Evolutionary conservation across 2,797 vertebrate genomes (phyloP).

Genomic region (Echeneis naucrates): DNA sequence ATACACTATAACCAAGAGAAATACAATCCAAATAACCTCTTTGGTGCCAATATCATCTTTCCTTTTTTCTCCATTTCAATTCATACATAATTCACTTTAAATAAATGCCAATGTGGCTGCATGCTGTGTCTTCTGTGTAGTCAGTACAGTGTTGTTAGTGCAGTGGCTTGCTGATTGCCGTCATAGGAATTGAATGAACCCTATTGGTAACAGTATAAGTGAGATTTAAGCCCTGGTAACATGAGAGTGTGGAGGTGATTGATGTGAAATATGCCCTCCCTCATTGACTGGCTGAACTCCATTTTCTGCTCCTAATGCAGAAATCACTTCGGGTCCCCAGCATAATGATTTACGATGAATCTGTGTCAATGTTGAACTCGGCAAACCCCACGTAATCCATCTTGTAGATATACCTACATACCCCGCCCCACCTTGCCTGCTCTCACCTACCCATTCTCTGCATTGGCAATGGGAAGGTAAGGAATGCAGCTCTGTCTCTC

Average conservation of each 20-base stretch:
- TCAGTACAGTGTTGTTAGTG: constrained; percentile 75
- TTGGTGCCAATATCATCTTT: constrained; percentile 22
- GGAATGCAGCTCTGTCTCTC: constrained; percentile 73
- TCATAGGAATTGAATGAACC: constrained; percentile 83
- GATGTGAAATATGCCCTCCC: constrained; percentile 90
- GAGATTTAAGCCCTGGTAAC: constrained; percentile 83
- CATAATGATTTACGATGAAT: constrained; percentile 93
- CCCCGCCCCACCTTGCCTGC: constrained; percentile 71
- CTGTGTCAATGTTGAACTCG: constrained; percentile 90
- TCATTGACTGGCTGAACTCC: constrained; percentile 91
- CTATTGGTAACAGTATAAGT: constrained; percentile 82
- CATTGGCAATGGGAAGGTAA: constrained; percentile 66
- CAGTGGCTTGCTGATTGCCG: constrained; percentile 81
- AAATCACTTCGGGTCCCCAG: constrained; percentile 88
- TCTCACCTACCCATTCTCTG: constrained; percentile 62
- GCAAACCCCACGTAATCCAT: constrained; percentile 89
- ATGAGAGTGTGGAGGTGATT: constrained; percentile 86
- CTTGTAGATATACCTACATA: constrained; percentile 86
- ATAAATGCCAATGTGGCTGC: constrained; percentile 50
- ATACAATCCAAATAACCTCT: constrained; percentile 25
- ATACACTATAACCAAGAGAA: neutral
- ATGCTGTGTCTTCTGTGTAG: constrained; percentile 58
- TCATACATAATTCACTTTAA: constrained; percentile 64
- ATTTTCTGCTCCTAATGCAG: constrained; percentile 91
- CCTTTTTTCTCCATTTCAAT: constrained; percentile 42